Base-by-base conservation (phyloP, 92 coral and sea anemone species). In the Scolanthus callimorphus region DNA sequence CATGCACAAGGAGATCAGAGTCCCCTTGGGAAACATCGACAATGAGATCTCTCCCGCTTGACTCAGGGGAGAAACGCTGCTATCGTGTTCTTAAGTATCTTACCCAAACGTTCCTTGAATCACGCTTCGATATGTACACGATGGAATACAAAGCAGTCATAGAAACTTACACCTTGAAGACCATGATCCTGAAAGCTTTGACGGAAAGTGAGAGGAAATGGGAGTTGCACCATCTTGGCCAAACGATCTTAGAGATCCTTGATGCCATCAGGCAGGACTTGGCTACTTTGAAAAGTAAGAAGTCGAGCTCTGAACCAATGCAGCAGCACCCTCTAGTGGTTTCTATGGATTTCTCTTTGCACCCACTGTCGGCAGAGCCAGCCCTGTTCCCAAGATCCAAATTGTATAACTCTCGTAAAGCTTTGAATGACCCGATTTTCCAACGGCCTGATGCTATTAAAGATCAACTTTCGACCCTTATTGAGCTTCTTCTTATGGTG, bases 1-100 rank as follows among this genome's bases (percentile, higher is more conserved):
- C 53, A 25, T 76, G 78, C 44, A 23, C 78, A 51, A 59, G 82
- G 13, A 59, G 82, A 10, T 76, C 82, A 10, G 82, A 76, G 19
- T 58, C 78, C 3, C 30, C 10, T 0, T 76, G 69, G 70, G 82
- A 76, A 45, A 37, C 20, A 11, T 8, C 56, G 2, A 59, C 11
- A 9, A 3, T 69, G 9, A 47, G 55, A 6, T 57, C 69, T 31
- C 78, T 76, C 26, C 56, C 55, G 15, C 25, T 76, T 38, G 12
- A 76, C 3, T 69, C 82, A 11, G 55, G 27, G 17, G 73, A 72
- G 55, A 53, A 62, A 43, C 79, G 30, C 2, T 63, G 72, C 72
- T 72, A 72, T 22, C 73, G 79, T 28, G 21, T 72, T 25, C 63
- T 72, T 11, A 72, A 72, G 57, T 72, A 72, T 24, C 50, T 69